Conservation (phyloP, 2,113 vertebrate species). For the Menidia beryllina region DNA sequence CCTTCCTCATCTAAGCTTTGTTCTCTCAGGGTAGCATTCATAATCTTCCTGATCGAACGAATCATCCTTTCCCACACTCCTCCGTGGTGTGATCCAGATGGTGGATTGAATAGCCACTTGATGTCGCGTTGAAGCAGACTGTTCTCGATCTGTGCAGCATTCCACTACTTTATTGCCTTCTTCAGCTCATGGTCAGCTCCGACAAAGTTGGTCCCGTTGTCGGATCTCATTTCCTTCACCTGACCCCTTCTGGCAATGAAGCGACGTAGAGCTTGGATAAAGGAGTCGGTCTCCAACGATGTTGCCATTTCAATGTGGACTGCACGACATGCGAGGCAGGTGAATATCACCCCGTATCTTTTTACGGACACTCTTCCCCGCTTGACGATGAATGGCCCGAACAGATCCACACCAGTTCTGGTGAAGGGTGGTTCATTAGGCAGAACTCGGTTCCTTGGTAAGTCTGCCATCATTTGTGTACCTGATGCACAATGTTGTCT, state of each 20-base stretch:
- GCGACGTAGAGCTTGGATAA: too few species aligned
- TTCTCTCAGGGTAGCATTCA: not conserved
- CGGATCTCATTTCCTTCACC: not conserved
- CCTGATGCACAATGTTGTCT: not conserved
- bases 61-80: not conserved
- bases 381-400: too few species aligned
- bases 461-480: not conserved
- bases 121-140: not conserved
- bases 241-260: not conserved
- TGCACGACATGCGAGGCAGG: too few species aligned
- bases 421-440: conserved; percentile 1
- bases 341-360: too few species aligned
- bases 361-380: too few species aligned
- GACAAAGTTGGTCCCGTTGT: not conserved
- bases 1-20: not conserved
- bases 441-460: not conserved
- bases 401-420: too few species aligned
- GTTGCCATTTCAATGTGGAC: too few species aligned
- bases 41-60: not conserved
- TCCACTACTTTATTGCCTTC: not conserved
- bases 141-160: not conserved
- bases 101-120: not conserved
- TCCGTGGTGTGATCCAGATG: not conserved
- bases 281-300: too few species aligned
- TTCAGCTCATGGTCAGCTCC: too few species aligned